These are phyloP conservation scores for Monochamus saltuarius DNA, from an alignment of 1,140 invertebrate species.

Conservation along the genomic window DNA sequence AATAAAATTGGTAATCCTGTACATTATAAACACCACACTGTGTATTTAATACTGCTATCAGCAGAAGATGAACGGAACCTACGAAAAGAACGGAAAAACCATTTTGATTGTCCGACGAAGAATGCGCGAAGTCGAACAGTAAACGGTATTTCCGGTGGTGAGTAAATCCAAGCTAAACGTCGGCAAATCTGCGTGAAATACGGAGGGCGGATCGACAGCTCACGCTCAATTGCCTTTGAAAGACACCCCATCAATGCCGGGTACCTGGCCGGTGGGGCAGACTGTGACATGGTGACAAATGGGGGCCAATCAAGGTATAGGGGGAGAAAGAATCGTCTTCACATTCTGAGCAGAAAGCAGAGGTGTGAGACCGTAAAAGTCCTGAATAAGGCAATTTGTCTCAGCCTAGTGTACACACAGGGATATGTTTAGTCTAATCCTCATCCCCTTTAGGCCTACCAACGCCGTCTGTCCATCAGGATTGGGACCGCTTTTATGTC, in stretches of 20 bases:
- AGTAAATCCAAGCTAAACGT: conserved; percentile 21
- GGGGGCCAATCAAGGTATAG: neutral
- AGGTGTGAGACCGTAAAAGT: conserved; percentile 23
- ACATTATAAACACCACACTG: too few species aligned
- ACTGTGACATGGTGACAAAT: conserved; percentile 9
- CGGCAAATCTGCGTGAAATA: conserved; percentile 23
- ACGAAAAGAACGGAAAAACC: neutral
- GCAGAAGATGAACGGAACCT: too few species aligned
- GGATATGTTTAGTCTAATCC: conserved; percentile 17
- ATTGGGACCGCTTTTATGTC: conserved; percentile 16
- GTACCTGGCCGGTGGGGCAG: conserved; percentile 5
- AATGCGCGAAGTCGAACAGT: conserved; percentile 4
- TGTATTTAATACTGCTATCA: too few species aligned
- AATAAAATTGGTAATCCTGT: too few species aligned
- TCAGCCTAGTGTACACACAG: conserved; percentile 6
- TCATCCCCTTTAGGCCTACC: conserved; percentile 12
- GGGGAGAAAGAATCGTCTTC: neutral
- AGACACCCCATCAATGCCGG: conserved; percentile 8
- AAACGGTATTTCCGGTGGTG: conserved; percentile 22
- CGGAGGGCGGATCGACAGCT: conserved; percentile 17
- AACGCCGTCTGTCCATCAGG: conserved; percentile 19
- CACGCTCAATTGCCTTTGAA: conserved; percentile 22
- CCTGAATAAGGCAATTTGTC: conserved; percentile 21
- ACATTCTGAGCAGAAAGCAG: conserved; percentile 3
- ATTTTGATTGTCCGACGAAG: neutral